Evolutionary conservation across 2,888 invertebrate species (phyloP).

Genomic region (Hoplodrina blanda): DNA sequence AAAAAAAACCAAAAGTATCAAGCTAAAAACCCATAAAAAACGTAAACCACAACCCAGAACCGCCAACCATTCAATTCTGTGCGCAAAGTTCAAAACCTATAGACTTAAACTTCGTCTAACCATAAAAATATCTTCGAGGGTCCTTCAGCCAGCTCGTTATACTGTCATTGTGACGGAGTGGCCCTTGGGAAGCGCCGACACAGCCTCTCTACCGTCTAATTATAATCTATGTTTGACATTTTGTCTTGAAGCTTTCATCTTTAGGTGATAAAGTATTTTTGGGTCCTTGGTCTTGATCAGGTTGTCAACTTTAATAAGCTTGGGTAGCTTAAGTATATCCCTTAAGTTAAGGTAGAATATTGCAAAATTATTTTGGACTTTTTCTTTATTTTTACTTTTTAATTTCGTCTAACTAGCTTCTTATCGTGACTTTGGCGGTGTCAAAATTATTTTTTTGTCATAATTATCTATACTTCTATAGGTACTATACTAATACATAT

Average conservation of each 20-base stretch:
- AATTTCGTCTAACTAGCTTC: too few species aligned
- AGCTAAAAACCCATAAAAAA: conserved; percentile 4
- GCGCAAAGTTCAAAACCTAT: conserved; percentile 47
- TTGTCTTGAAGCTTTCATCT: conserved; percentile 54
- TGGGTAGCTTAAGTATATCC: not conserved
- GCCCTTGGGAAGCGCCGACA: conserved; percentile 60
- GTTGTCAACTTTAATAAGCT: not conserved
- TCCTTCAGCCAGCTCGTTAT: conserved; percentile 66
- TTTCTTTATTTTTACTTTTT: too few species aligned
- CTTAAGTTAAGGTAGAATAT: not conserved
- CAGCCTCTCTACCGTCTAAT: conserved; percentile 63
- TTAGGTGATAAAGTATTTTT: conserved; percentile 40
- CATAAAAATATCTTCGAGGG: conserved; percentile 62
- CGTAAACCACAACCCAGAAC: conserved; percentile 12
- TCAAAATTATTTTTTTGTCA: too few species aligned
- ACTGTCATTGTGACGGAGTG: conserved; percentile 64
- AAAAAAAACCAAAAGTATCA: not conserved
- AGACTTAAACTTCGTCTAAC: conserved; percentile 53
- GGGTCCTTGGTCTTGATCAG: not conserved
- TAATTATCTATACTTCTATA: too few species aligned
- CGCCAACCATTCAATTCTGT: conserved; percentile 35
- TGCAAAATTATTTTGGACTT: too few species aligned
- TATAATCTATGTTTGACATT: conserved; percentile 66
- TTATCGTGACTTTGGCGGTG: too few species aligned
- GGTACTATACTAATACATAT: too few species aligned